Base-by-base conservation (phyloP, 2,797 vertebrate genomes). In the Scolopax bukidnonensis region DNA sequence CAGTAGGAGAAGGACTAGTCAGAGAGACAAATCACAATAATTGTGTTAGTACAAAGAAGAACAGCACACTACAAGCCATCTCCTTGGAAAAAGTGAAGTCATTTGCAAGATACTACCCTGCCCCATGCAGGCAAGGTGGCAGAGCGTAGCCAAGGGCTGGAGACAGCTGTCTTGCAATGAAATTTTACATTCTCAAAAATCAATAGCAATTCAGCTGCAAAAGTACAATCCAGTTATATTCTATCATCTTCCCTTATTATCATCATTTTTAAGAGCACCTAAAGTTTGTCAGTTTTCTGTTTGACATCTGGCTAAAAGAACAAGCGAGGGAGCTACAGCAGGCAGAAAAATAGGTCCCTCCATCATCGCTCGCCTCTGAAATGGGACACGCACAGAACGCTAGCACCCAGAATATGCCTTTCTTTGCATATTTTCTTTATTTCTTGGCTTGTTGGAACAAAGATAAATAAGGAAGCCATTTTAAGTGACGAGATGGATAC, bases 161-260 rank as follows among this genome's bases (percentile, higher is more conserved):
- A 61, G 11, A 24, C 24, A 10, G 30, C 27, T 60, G n/a, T 36
- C 53, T 61, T 4, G 0, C 33, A 61, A 47, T 24, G 45, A 94
- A 21, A 75, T 82, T 86, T 94, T 59, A 64, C n/a, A 12, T 65
- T 87, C 43, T 50, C 43, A 43, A 77, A 90, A 95, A 95, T 90
- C 91, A 90, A 93, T 76, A 89, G 32, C 82, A 90, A 41, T 90
- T 94, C 69, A 81, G 76, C 84, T 91, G 65, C 36, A 75, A 77
- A 50, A 77, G 32, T 57, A 84, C 27, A 86, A 87, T 73, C 41
- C 61, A 54, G 65, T 87, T 95, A 87, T 38, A 33, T 63, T 53
- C 90, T 36, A 75, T 63, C 47, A 87, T 90, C 71, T 93, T 82
- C 23, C 43, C 13, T 70, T 79, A 85, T 69, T 76, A 69, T 56